Base-by-base conservation (phyloP, 2,113 vertebrate species). In the Aegotheles bennettii region DNA sequence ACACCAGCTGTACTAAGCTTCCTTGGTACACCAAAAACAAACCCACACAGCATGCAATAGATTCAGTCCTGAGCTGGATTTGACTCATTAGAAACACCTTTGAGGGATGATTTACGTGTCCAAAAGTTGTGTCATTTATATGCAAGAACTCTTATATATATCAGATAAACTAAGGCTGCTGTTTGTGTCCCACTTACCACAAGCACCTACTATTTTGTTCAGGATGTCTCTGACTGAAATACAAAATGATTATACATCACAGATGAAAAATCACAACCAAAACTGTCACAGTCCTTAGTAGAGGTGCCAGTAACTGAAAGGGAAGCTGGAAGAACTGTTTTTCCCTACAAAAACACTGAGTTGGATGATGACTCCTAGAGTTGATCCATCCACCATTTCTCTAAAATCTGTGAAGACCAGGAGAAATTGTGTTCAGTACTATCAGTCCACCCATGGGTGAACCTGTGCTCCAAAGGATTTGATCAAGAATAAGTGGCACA, bases 31-130 rank as follows among this genome's bases (percentile, higher is more conserved):
- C 19, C 33, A 70, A 65, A 68, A 76, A 9, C 26, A 71, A 18
- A 4, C 11, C 13, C 11, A 31, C 19, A 6, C 0, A 1, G 23
- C 0, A 0, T 18, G 15, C 26, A 31, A 7, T 3, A 47, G 50
- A 23, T 23, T 54, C 50, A 59, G 29, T 20, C 11, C 21, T 4
- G 16, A 16, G 29, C 1, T 88, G 75, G 40, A n/a, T n/a, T 73
- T 83, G 29, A 38, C 28, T 63, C 40, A 4, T 29, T 10, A 60
- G 61, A 85, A 76, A 5, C 9, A 45, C 17, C 53, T 60, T 11
- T 26, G 20, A 60, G 61, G 26, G 17, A 38, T 6, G 4, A 45
- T 53, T 50, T n/a, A 29, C 40, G 5, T 1, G 6, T 29, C 51
- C 50, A 59, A 67, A 78, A 23, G n/a, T 29, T 47, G 2, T 11